Evolutionary conservation across 2,888 invertebrate species (phyloP).

Genomic region (Drosophila austrosaltans): DNA sequence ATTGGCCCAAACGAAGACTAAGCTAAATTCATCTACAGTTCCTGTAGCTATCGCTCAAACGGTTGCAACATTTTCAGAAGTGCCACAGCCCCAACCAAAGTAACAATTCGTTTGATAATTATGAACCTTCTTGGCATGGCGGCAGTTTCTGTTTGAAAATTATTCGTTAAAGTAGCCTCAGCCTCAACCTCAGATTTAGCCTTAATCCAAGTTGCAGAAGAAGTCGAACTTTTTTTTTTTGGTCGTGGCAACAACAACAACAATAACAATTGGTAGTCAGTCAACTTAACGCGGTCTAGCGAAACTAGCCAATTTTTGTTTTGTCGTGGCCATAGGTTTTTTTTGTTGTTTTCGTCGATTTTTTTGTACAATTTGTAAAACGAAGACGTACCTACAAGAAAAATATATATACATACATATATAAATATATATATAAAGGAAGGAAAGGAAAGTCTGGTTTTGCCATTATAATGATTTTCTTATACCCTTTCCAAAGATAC

Average conservation of each 20-base stretch:
- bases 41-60: slow-evolving; percentile 45
- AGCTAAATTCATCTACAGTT: slow-evolving; percentile 32
- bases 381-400: slow-evolving; percentile 59
- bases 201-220: slow-evolving; percentile 36
- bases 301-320: slow-evolving; percentile 72
- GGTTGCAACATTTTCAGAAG: slow-evolving; percentile 70
- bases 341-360: slow-evolving; percentile 42
- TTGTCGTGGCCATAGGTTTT: slow-evolving; percentile 64
- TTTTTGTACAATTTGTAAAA: slow-evolving; percentile 64
- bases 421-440: slow-evolving; percentile 6
- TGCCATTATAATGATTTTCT: background rate
- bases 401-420: background rate
- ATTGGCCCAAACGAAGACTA: slow-evolving; percentile 54
- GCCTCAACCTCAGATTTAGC: slow-evolving; percentile 23
- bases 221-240: slow-evolving; percentile 24
- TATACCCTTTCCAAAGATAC: slow-evolving; percentile 22
- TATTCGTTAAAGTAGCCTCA: slow-evolving; percentile 72
- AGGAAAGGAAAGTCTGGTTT: slow-evolving; percentile 23
- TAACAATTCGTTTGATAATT: slow-evolving; percentile 62
- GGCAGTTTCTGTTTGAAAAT: slow-evolving; percentile 76
- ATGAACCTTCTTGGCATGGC: slow-evolving; percentile 74
- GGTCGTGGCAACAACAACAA: slow-evolving; percentile 41
- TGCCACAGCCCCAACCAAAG: slow-evolving; percentile 45
- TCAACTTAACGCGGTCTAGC: slow-evolving; percentile 74
- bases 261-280: slow-evolving; percentile 75